Evolutionary conservation across 2,113 vertebrate species (phyloP), one percentile per base, ranked within the genome.

Genomic region (Stomatorhinus ivindoensis): DNA sequence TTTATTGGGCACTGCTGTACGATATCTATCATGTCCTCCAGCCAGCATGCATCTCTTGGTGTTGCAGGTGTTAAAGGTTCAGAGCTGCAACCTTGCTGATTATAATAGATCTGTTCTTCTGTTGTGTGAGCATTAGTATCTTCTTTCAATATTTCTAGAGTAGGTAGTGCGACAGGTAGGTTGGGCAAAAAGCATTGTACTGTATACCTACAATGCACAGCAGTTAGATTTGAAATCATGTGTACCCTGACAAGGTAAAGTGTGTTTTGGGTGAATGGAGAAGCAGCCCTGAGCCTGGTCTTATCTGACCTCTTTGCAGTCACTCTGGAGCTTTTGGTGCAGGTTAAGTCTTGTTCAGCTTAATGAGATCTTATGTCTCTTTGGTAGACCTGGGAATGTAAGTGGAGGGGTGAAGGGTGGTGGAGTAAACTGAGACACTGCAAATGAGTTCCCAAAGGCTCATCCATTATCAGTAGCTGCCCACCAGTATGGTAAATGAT

Each of bases 391-490:
- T 31, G 27, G 61, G 10, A 69, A 51, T 15, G 39, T 46, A 47
- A 58, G 87, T 31, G 48, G 21, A 51, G 69, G 61, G 44, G 3
- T 86, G 11, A 88, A 88, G 46, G 17, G 13, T 53, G 19, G 13
- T 31, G 87, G 58, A 47, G 87, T 31, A 27, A 69, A 73, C 6
- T 27, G 31, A 10, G 46, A 17, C 46, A 48, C 47, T 53, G 46
- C 65, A 31, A 21, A 42, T 10, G 19, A 27, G 48, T 42, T 82
- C 21, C 39, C 11, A 55, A 53, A 61, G 39, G 11, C 39, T 53
- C 76, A 39, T 58, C 84, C 69, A 88, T 88, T 47, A 61, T 50
- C 55, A 89, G 76, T 47, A 83, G 48, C 88, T 58, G 35, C 15
- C 53, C 82, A 42, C 10, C 55, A 13, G 39, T 65, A 27, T 44